These are phyloP conservation scores for Aphelinus certus DNA, from an alignment of 1,140 invertebrate genomes.

Conservation along the genomic window DNA sequence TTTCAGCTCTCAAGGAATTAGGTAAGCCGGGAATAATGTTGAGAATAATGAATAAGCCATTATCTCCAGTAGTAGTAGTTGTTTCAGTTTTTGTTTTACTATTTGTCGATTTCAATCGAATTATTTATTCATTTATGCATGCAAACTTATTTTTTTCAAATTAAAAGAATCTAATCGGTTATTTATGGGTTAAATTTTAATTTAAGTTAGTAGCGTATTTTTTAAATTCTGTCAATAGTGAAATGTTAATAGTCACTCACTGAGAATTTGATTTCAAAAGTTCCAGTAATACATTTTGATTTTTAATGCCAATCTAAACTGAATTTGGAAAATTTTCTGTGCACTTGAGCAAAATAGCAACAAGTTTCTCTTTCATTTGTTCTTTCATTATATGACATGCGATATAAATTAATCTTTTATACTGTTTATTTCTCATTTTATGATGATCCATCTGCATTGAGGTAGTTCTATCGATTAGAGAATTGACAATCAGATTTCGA, in stretches of 20 bases:
- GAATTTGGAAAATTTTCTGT: not conserved
- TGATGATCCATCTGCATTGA: slow-evolving; percentile 3
- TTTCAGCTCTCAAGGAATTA: slow-evolving; percentile 66
- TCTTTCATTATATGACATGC: slow-evolving; percentile 5
- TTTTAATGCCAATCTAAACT: not conserved
- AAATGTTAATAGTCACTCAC: too few relatives aligned
- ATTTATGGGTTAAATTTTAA: too few relatives aligned
- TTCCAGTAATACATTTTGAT: not conserved
- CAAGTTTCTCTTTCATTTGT: slow-evolving; percentile 36
- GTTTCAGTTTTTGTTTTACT: slow-evolving; percentile 42
- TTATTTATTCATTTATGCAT: slow-evolving; percentile 9
- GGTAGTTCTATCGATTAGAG: too few relatives aligned
- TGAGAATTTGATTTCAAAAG: too few relatives aligned
- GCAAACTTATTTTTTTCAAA: not conserved
- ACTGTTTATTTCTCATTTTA: slow-evolving; percentile 28
- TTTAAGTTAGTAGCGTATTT: too few relatives aligned
- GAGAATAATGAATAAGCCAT: slow-evolving; percentile 57
- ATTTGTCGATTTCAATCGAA: slow-evolving; percentile 41
- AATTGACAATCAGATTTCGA: too few relatives aligned
- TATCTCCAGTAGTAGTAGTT: slow-evolving; percentile 53
- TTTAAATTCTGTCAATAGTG: too few relatives aligned
- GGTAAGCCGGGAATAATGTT: slow-evolving; percentile 60
- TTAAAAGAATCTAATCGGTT: too few relatives aligned
- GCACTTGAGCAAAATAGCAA: slow-evolving; percentile 13
- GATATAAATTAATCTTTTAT: not conserved